phyloP scores from a whole-genome alignment of 2,113 vertebrate species.

The Clarias gariepinus region DNA sequence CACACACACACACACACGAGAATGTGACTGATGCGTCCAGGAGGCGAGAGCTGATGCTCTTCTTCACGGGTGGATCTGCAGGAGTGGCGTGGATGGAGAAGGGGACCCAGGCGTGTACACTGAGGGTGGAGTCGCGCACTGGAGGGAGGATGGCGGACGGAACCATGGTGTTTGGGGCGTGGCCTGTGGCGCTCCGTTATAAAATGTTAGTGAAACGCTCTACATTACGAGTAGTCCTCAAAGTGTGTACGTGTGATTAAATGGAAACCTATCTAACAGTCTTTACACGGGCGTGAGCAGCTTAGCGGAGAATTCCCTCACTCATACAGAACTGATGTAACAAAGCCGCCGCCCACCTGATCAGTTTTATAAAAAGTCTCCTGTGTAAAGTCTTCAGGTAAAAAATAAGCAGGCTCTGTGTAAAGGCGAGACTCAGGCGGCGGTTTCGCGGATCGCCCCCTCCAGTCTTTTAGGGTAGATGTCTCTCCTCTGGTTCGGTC shows the following conservation, averaged over 20 bases:
- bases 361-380: slow-evolving; percentile 84
- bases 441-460: slow-evolving; percentile 83
- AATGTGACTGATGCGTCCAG: neutral
- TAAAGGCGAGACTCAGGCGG: slow-evolving; percentile 77
- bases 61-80: no score
- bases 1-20: neutral
- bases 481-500: slow-evolving; percentile 84
- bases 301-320: neutral
- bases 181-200: neutral
- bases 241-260: neutral
- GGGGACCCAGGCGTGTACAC: neutral
- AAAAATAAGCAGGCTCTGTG: slow-evolving; percentile 58
- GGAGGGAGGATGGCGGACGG: neutral
- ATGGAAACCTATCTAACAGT: neutral
- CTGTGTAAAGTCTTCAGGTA: slow-evolving; percentile 42
- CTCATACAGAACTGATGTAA: neutral
- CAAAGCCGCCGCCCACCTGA: slow-evolving; percentile 74
- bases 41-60: neutral
- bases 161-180: neutral
- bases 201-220: neutral
- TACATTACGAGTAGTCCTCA: neutral
- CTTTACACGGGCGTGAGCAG: slow-evolving; percentile 8
- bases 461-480: slow-evolving; percentile 90
- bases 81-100: neutral
- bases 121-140: neutral